Percentiles rank a stretch among this genome's conserved stretches.
Evolutionary conservation across 1,140 invertebrate genomes (phyloP).

Genomic region (Arion vulgaris): DNA sequence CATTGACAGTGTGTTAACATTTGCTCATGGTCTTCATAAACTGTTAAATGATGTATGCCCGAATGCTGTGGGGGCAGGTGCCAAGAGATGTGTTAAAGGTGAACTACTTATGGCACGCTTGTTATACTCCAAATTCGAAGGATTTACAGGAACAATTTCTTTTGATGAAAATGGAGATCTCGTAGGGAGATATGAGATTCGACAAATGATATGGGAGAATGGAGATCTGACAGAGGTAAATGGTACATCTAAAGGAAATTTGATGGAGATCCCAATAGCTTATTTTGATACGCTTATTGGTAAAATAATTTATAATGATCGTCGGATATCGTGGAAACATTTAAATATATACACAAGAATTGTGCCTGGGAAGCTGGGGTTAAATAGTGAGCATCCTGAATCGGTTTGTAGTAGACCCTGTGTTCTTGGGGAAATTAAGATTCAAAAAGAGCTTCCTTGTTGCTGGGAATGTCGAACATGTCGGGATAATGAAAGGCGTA

Average conservation of each 20-base stretch:
- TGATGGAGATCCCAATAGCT: neutral
- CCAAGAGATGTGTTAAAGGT: neutral
- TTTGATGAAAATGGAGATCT: conserved; percentile 4
- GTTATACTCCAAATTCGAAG: neutral
- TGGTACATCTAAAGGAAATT: neutral
- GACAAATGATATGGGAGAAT: neutral
- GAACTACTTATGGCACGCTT: neutral
- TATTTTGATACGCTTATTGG: neutral
- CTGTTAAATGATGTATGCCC: neutral
- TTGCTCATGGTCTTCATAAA: conserved; percentile 3
- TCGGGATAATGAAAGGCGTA: conserved; percentile 47
- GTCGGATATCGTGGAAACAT: neutral
- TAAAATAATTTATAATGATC: neutral
- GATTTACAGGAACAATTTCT: neutral
- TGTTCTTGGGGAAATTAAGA: conserved; percentile 25
- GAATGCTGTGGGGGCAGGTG: neutral
- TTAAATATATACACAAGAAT: neutral
- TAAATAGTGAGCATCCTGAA: conserved; percentile 30
- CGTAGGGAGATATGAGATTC: conserved; percentile 9
- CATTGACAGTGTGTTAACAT: neutral
- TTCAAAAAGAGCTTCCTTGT: conserved; percentile 42
- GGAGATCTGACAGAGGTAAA: neutral
- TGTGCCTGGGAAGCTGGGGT: neutral
- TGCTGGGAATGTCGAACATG: conserved; percentile 49
- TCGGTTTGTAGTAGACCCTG: conserved; percentile 52